Conservation (phyloP, 1,140 invertebrate species). For the Calephelis virginiensis region DNA sequence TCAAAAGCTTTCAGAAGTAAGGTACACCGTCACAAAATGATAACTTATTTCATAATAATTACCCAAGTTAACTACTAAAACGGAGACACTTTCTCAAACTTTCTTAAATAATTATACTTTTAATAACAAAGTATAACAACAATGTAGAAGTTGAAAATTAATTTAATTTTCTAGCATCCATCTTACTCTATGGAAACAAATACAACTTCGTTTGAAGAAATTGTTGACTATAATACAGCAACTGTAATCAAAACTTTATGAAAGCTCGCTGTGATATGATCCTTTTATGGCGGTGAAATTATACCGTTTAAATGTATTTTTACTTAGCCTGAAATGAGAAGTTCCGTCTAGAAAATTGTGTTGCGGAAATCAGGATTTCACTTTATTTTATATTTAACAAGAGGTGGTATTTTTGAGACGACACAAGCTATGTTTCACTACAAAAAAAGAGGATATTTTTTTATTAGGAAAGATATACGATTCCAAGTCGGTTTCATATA, state of each 20-base stretch:
- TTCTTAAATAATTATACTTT: constrained; percentile 1
- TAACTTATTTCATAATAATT: too few species aligned
- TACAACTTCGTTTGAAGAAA: constrained; percentile 15
- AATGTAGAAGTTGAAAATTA: constrained; percentile 8
- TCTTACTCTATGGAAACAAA: constrained; percentile 15
- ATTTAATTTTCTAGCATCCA: constrained; percentile 14
- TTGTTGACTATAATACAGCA: constrained; percentile 4
- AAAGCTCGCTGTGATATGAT: constrained; percentile 8
- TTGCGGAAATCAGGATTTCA: background rate
- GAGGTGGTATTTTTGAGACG: background rate
- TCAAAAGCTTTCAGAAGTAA: too few species aligned
- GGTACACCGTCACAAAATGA: too few species aligned
- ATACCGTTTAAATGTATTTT: constrained; percentile 8
- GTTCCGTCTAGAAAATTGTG: background rate
- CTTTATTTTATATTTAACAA: background rate
- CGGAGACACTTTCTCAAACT: background rate
- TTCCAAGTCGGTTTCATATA: too few species aligned
- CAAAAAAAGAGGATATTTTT: too few species aligned
- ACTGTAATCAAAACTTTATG: constrained; percentile 10
- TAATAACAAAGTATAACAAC: constrained; percentile 9
- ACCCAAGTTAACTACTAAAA: background rate
- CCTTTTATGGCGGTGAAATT: constrained; percentile 1
- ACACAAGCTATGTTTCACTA: too few species aligned
- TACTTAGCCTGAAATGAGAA: background rate
- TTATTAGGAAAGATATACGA: too few species aligned